A percentile compares a stretch with the other conserved stretches of the same genome.
phyloP scores from a whole-genome alignment of 2,888 invertebrate genomes.

The Acrocyrtus sp. region DNA sequence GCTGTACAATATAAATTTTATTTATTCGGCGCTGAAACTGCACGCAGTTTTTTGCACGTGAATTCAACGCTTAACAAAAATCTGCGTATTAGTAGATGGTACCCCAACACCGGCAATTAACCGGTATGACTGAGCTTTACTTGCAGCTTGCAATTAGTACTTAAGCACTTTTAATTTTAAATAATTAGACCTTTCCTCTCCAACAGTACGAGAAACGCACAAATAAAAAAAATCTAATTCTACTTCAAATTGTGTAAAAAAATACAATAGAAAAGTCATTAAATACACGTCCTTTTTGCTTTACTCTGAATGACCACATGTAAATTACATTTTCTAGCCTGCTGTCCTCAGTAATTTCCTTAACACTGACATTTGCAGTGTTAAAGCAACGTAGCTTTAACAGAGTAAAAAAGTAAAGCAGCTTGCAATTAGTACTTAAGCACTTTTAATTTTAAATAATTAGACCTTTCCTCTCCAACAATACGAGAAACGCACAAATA shows the following conservation, averaged over 20 bases:
- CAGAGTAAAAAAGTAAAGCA: neutral
- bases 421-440: no score
- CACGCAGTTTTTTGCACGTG: no score
- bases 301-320: neutral
- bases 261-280: no score
- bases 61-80: no score
- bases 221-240: neutral
- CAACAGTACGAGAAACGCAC: neutral
- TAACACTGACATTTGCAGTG: constrained; percentile 42
- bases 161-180: neutral
- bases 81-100: no score
- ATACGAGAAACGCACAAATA: neutral
- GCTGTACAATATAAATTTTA: no score
- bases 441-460: neutral
- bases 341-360: constrained; percentile 36
- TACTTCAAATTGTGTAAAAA: neutral
- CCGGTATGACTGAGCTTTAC: no score
- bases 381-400: neutral
- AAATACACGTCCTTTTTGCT: no score
- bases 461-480: neutral
- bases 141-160: no score
- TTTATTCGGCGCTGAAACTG: no score
- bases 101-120: no score
- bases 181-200: neutral
- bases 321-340: neutral